phyloP scores from a whole-genome alignment of 2,888 invertebrate genomes.

The Epistrophe grossulariae region DNA sequence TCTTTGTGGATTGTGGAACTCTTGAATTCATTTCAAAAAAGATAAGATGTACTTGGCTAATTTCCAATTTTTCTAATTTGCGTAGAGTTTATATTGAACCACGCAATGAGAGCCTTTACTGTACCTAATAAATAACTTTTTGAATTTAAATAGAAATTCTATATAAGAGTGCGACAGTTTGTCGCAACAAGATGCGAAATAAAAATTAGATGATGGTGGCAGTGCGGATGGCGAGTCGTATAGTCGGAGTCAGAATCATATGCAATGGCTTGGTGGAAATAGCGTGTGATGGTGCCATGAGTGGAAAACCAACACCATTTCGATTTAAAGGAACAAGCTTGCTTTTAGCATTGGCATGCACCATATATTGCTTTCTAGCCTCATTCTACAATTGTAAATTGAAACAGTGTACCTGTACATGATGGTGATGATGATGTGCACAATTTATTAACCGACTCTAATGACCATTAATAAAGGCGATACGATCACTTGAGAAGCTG shows the following conservation, averaged over 20 bases:
- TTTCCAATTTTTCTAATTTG: too few species aligned
- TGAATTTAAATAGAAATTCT: constrained; percentile 43
- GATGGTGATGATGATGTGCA: constrained; percentile 31
- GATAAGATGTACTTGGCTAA: too few species aligned
- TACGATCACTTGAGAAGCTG: constrained; percentile 61
- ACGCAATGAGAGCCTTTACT: neutral
- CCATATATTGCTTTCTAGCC: too few species aligned
- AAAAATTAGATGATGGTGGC: constrained; percentile 47
- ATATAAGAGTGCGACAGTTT: constrained; percentile 65
- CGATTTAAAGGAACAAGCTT: constrained; percentile 39
- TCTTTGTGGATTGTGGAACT: too few species aligned
- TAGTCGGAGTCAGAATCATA: neutral
- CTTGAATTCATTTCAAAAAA: too few species aligned
- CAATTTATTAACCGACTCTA: constrained; percentile 75
- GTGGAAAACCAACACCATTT: constrained; percentile 69
- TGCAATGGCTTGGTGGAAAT: constrained; percentile 35
- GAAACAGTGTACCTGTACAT: constrained; percentile 34
- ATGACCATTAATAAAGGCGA: constrained; percentile 75
- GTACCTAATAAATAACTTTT: constrained; percentile 8
- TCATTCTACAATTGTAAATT: neutral
- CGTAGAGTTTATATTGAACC: too few species aligned
- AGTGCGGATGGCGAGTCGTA: neutral
- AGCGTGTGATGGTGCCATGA: constrained; percentile 69
- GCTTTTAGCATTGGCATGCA: constrained; percentile 49
- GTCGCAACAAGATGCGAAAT: constrained; percentile 71